These are phyloP conservation scores for Cygnus atratus DNA, from an alignment of 2,113 vertebrate species.

Conservation along the genomic window DNA sequence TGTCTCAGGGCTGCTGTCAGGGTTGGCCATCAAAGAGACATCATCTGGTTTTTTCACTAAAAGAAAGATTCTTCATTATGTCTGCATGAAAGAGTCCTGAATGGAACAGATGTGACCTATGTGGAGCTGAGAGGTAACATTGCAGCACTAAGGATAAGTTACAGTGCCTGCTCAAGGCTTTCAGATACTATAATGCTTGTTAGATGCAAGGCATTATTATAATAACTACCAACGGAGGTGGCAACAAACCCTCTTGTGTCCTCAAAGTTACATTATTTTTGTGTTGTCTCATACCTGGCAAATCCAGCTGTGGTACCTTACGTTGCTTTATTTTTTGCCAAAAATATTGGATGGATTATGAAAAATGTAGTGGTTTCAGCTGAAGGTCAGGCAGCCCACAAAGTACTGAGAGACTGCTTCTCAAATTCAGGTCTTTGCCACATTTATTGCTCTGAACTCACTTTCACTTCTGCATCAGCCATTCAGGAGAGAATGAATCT, in stretches of 20 bases:
- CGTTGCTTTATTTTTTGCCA: not conserved
- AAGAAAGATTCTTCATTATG: not conserved
- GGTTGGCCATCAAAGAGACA: not conserved
- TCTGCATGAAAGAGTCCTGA: not conserved
- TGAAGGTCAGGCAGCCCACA: constrained; percentile 58
- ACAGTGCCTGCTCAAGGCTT: not conserved
- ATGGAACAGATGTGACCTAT: not conserved
- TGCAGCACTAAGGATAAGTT: not conserved
- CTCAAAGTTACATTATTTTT: not conserved
- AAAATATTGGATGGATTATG: not conserved
- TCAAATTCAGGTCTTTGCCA: constrained; percentile 24
- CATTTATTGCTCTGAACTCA: constrained; percentile 2
- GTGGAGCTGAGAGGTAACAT: not conserved
- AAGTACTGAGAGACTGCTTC: not conserved
- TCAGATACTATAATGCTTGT: not conserved
- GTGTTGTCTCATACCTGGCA: constrained; percentile 37
- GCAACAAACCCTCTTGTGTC: not conserved
- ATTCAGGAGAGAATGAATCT: not conserved
- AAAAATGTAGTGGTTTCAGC: constrained; percentile 47
- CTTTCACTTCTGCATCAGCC: constrained; percentile 24
- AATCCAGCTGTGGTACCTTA: not conserved
- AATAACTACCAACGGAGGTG: not conserved
- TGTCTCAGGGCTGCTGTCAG: not conserved
- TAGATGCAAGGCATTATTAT: not conserved
- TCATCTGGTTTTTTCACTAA: not conserved